Base-by-base conservation (phyloP, 1,140 invertebrate genomes). In the Brachionus manjavacas region DNA sequence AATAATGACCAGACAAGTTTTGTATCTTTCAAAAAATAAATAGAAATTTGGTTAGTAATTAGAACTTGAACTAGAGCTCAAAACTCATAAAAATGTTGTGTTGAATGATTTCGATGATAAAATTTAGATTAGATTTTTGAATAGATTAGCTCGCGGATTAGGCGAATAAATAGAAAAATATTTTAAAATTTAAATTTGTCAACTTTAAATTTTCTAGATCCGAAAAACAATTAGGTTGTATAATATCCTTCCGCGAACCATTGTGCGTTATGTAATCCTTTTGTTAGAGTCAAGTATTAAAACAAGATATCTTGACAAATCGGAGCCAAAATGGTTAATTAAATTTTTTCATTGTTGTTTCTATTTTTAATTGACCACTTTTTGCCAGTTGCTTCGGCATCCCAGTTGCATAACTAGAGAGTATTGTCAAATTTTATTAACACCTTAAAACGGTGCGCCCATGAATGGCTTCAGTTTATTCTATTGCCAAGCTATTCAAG, bases 91-190 rank as follows among this genome's bases (percentile, higher is more conserved):
- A 60, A 60, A 60, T 60, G 52, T 60, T 60, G n/a, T 20, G 20
- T 60, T 60, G 16, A 60, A 60, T 60, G n/a, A 60, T 60, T 60
- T 60, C 25, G 52, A 60, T 60, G 52, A 60, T 60, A 60, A 60
- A 60, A 60, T 60, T 60, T 60, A 60, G 52, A 60, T 60, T 60
- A 60, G 52, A 23, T 60, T 60, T 60, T 60, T 60, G 52, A 60
- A 60, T 60, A 60, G 52, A 60, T 60, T 60, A 60, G 52, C 52
- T 60, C 52, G 52, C 8, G 52, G 52, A 60, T 60, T 60, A 60
- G 52, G 52, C 25, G 52, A 60, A 60, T 60, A 60, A 60, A 60
- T 60, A 60, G 52, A 60, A 60, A 60, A 60, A 60, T 60, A 60
- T 20, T 60, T 60, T 25, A 60, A 60, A 60, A 25, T 60, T 60